A percentile compares a stretch with the other conserved stretches of the same genome.
phyloP scores from a whole-genome alignment of 1,140 invertebrate species.

The Aphis craccivora region DNA sequence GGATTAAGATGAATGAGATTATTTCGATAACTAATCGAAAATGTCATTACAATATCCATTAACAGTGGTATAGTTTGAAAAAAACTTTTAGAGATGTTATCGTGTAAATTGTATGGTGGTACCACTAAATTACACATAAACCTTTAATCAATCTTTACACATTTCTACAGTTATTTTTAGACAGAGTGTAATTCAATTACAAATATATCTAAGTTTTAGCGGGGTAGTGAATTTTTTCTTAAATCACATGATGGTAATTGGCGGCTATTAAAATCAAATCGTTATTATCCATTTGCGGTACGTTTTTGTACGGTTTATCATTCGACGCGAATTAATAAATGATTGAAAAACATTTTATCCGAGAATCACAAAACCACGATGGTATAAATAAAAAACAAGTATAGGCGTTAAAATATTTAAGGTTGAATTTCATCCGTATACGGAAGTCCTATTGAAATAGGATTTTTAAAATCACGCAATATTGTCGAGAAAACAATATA shows the following conservation, averaged over 20 bases:
- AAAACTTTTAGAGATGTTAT: slow-evolving; percentile 3
- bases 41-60: neutral
- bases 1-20: neutral
- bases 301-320: neutral
- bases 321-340: neutral
- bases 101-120: neutral
- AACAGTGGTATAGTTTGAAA: neutral
- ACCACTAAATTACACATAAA: neutral
- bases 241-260: neutral
- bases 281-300: neutral
- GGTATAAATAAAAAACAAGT: neutral
- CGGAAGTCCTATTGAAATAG: neutral
- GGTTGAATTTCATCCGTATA: neutral
- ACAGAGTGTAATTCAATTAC: neutral
- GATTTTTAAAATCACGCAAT: neutral
- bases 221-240: neutral
- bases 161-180: neutral
- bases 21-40: neutral
- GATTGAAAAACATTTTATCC: neutral
- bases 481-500: neutral
- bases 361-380: neutral
- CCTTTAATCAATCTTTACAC: neutral
- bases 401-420: neutral
- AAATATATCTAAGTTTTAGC: neutral
- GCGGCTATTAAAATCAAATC: neutral